Percentiles rank a stretch among this genome's conserved stretches.
Conservation (phyloP, 2,113 vertebrate genomes). For the Numenius arquata region DNA sequence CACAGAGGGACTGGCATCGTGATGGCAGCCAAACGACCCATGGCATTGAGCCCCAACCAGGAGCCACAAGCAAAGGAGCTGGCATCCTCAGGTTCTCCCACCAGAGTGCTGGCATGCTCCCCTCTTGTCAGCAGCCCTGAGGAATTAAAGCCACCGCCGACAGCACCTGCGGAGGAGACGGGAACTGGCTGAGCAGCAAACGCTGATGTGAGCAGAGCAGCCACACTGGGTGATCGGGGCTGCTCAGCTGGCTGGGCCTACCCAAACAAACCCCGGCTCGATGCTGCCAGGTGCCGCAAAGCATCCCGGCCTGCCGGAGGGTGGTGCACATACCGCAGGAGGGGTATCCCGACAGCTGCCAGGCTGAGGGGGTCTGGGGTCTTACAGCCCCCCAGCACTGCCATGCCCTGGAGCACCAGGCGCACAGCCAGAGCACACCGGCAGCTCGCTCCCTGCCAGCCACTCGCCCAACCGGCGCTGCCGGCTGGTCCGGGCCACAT, state of each 20-base stretch:
- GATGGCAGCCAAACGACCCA: neutral
- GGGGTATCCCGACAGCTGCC: rapidly evolving
- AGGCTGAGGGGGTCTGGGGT: rapidly evolving
- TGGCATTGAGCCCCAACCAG: rapidly evolving
- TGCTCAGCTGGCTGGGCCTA: neutral
- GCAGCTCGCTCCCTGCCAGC: neutral
- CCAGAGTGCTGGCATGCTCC: neutral
- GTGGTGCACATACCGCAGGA: rapidly evolving
- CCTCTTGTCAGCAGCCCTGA: neutral
- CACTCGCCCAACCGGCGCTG: neutral
- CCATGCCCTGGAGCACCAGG: rapidly evolving
- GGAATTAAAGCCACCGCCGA: neutral
- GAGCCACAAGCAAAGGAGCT: neutral
- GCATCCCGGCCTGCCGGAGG: neutral
- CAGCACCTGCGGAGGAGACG: rapidly evolving
- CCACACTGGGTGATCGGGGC: neutral
- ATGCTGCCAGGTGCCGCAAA: rapidly evolving
- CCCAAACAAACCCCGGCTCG: neutral
- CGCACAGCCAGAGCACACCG: rapidly evolving
- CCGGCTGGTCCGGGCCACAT: rapidly evolving
- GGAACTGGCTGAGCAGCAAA: neutral
- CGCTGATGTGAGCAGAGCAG: neutral
- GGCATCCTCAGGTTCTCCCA: rapidly evolving
- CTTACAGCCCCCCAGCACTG: rapidly evolving
- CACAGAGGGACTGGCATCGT: rapidly evolving